These are phyloP conservation scores for Hippopotamyrus pictus DNA, from an alignment of 2,797 vertebrate species.

Conservation along the genomic window DNA sequence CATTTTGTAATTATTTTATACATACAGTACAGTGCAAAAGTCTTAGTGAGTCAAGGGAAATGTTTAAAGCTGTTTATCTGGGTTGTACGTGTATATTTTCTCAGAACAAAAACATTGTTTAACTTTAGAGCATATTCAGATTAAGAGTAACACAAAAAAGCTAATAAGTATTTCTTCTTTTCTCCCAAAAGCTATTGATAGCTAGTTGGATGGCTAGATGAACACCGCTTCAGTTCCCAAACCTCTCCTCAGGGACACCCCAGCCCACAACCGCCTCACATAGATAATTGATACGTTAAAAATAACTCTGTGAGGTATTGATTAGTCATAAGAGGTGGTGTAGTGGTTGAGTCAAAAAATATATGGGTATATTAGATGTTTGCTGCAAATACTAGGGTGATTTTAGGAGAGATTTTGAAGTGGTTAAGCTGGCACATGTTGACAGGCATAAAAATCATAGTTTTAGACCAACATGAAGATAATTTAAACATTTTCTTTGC, in stretches of 20 bases:
- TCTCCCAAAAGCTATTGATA: background rate
- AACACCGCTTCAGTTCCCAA: background rate
- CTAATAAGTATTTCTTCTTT: background rate
- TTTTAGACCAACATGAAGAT: background rate
- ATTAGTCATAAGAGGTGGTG: background rate
- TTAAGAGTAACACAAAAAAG: background rate
- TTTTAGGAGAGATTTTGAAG: background rate
- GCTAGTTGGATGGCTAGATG: background rate
- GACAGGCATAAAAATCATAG: background rate
- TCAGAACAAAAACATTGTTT: background rate
- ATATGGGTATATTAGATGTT: background rate
- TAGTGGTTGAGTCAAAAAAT: background rate
- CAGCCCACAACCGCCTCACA: background rate
- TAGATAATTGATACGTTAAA: background rate
- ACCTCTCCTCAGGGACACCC: background rate
- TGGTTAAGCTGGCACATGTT: background rate
- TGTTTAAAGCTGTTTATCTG: background rate
- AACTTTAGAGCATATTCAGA: background rate
- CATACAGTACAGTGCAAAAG: background rate
- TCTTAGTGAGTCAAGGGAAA: background rate
- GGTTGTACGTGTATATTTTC: background rate
- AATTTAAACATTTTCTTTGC: background rate
- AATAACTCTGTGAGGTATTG: background rate
- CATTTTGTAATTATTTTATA: background rate
- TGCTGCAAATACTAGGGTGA: background rate